Evolutionary conservation across 2,888 invertebrate genomes (phyloP).

Genomic region (Stratiomys singularior): DNA sequence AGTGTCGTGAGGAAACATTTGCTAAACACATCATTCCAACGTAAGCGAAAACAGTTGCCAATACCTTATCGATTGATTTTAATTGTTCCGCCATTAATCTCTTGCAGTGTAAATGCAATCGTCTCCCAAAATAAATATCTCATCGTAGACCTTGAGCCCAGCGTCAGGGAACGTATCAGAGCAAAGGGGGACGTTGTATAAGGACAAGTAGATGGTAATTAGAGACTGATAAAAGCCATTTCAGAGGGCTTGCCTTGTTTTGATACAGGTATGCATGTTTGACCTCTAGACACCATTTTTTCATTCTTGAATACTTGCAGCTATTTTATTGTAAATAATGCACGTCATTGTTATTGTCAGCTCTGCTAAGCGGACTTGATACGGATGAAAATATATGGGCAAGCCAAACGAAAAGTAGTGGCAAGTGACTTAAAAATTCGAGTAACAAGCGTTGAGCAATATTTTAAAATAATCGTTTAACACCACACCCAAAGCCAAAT

Average conservation of each 20-base stretch:
- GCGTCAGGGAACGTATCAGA: not conserved
- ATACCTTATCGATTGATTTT: constrained; percentile 29
- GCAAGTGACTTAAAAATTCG: not conserved
- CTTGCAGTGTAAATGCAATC: constrained; percentile 20
- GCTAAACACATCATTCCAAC: not conserved
- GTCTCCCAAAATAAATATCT: constrained; percentile 28
- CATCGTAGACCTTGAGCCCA: constrained; percentile 17
- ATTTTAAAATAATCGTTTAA: not conserved
- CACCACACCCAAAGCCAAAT: constrained; percentile 15
- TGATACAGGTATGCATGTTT: constrained; percentile 16
- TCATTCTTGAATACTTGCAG: not conserved
- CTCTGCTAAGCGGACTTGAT: not conserved
- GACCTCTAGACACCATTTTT: not conserved
- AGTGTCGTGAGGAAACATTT: no score
- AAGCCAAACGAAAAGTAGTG: not conserved
- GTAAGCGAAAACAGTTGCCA: not conserved
- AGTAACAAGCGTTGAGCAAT: not conserved
- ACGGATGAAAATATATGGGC: not conserved
- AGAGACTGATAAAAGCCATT: constrained; percentile 32
- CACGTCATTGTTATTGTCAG: not conserved
- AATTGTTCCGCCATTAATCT: constrained; percentile 41
- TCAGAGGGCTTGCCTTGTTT: constrained; percentile 30
- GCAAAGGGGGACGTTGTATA: not conserved
- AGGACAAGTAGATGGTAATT: not conserved
- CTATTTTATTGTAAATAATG: constrained; percentile 16